Evolutionary conservation across 2,888 invertebrate genomes (phyloP), one percentile per base, ranked within the genome.

Genomic region (Proisotoma minuta): DNA sequence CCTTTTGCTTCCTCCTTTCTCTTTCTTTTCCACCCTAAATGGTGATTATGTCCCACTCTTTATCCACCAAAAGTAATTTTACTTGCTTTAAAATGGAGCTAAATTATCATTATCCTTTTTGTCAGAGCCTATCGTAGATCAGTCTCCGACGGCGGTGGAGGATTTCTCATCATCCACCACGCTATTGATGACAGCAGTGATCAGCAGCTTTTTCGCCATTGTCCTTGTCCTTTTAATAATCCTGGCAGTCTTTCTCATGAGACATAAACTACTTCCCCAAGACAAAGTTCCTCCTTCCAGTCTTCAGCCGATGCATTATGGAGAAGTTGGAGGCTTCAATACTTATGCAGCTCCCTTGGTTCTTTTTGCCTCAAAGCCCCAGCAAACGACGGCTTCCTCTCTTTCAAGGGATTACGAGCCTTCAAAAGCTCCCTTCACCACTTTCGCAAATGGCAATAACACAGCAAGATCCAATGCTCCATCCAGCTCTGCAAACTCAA

Each of bases 131-230:
- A 28, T 63, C 26, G 66, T 71, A 56, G 70, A 68, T 43, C 70
- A 69, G 51, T 63, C 65, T 26, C 69, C 71, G 56, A 60, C 63
- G 50, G 53, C 63, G 29, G 47, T 39, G 18, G 53, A 58, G 15
- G 57, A 57, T n/a, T 68, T 68, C 29, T 68, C 66, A 66, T 69
- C 69, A 53, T 71, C 70, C 15, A 61, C 69, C 43, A 66, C 72
- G 18, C 69, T 72, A 29, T 70, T 73, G 28, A 65, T 69, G 22
- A 73, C 72, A 22, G 72, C 73, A 34, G 70, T 72, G 62, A 69
- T 72, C 57, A 71, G 71, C 57, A 72, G 71, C 22, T 72, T 72
- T 58, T 68, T 72, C 20, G 73, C 73, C 10, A 72, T 73, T 28
- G 57, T 72, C 43, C 66, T 70, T 56, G 73, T 73, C 47, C 70